A percentile compares a stretch with the other conserved stretches of the same genome.
Evolutionary conservation across 2,797 vertebrate genomes (phyloP).

Genomic region (Malurus leucopterus): DNA sequence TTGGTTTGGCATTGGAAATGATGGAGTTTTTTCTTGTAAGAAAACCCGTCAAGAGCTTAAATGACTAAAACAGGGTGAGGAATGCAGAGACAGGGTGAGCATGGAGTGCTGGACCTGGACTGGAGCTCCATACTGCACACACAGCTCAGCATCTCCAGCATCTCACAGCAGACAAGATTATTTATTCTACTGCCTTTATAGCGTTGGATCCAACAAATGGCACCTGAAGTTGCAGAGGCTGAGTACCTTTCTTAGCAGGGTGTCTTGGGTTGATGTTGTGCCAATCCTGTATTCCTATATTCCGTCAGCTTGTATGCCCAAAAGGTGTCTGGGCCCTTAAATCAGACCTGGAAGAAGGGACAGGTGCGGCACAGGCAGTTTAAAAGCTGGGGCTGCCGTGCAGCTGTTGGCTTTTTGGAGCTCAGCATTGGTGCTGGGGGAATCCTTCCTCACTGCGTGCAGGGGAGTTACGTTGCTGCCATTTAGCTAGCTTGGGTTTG

Average conservation of each 20-base stretch:
- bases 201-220: not conserved
- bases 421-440: too few species aligned
- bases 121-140: not conserved
- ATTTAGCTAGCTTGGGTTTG: too few species aligned
- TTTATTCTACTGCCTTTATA: not conserved
- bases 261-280: not conserved
- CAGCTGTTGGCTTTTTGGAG: too few species aligned
- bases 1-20: not conserved
- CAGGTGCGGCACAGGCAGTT: too few species aligned
- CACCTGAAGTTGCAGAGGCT: not conserved
- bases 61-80: not conserved
- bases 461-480: too few species aligned
- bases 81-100: not conserved
- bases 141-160: not conserved
- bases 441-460: too few species aligned
- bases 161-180: not conserved
- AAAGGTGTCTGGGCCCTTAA: too few species aligned
- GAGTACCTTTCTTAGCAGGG: not conserved
- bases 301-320: too few species aligned
- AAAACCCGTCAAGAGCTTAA: not conserved
- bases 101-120: not conserved
- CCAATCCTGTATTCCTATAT: too few species aligned
- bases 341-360: too few species aligned
- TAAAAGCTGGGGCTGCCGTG: too few species aligned
- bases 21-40: not conserved